These are phyloP conservation scores for Ariopsis seemanni DNA, from an alignment of 2,113 vertebrate genomes.

Conservation along the genomic window DNA sequence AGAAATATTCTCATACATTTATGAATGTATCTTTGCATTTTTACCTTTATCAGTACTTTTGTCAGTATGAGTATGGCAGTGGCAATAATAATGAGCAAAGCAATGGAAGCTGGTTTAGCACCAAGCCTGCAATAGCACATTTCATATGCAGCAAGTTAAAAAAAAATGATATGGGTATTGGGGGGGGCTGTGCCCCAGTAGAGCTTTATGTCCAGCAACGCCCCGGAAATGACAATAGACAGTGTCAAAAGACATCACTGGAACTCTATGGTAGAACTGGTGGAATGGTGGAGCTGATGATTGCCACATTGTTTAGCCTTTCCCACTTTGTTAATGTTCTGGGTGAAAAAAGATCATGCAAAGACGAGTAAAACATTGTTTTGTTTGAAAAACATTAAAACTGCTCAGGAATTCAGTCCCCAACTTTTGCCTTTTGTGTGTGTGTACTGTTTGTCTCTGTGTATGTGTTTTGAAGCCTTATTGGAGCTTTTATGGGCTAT, in stretches of 20 bases:
- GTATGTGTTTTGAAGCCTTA: background rate
- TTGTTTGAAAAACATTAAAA: conserved; percentile 15
- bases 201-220: no score
- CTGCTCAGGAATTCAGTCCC: background rate
- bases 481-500: background rate
- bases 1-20: no score
- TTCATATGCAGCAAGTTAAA: no score
- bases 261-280: no score
- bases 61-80: no score
- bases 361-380: conserved; percentile 14
- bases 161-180: no score
- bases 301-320: background rate
- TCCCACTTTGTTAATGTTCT: background rate
- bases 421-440: background rate
- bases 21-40: no score
- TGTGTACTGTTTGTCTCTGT: background rate
- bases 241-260: background rate
- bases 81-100: no score
- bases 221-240: background rate
- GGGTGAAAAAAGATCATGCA: background rate
- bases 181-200: no score
- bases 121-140: no score
- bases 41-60: no score
- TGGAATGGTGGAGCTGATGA: background rate
- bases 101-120: no score